phyloP scores from a whole-genome alignment of 2,797 vertebrate genomes.

The Lacerta viridis region DNA sequence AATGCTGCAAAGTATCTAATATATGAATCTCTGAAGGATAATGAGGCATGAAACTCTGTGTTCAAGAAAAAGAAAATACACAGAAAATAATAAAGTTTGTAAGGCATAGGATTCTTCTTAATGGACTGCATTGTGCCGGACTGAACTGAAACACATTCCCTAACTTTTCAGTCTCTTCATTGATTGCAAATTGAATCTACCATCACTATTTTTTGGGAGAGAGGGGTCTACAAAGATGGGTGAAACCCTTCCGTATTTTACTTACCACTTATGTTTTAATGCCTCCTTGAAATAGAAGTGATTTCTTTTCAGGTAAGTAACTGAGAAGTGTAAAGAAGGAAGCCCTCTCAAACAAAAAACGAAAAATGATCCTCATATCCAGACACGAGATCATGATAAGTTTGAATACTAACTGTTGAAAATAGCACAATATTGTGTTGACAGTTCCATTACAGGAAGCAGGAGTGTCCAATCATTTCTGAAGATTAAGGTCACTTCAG shows the following conservation, averaged over 20 bases:
- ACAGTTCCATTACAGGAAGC: constrained; percentile 40
- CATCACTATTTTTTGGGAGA: not conserved
- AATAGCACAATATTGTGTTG: constrained; percentile 14
- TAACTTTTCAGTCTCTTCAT: not conserved
- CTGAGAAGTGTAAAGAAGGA: constrained; percentile 33
- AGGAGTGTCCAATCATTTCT: constrained; percentile 45
- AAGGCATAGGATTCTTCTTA: not conserved
- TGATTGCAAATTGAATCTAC: not conserved
- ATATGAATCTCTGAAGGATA: not conserved
- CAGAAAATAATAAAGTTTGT: not conserved
- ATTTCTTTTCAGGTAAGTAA: constrained; percentile 34
- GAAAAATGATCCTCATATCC: constrained; percentile 1
- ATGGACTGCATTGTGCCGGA: no score
- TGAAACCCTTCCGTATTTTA: constrained; percentile 5
- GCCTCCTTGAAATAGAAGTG: constrained; percentile 38
- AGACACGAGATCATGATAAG: constrained; percentile 36
- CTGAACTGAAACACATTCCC: not conserved
- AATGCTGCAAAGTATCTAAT: not conserved
- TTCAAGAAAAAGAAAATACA: not conserved
- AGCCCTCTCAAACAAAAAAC: not conserved
- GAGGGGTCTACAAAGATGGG: constrained; percentile 6
- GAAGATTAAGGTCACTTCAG: constrained; percentile 60
- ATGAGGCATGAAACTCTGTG: not conserved
- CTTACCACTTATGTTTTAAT: constrained; percentile 20
- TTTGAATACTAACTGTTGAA: constrained; percentile 28